Conservation (phyloP, 1,140 invertebrate species). For the Dendrolimus punctatus region DNA sequence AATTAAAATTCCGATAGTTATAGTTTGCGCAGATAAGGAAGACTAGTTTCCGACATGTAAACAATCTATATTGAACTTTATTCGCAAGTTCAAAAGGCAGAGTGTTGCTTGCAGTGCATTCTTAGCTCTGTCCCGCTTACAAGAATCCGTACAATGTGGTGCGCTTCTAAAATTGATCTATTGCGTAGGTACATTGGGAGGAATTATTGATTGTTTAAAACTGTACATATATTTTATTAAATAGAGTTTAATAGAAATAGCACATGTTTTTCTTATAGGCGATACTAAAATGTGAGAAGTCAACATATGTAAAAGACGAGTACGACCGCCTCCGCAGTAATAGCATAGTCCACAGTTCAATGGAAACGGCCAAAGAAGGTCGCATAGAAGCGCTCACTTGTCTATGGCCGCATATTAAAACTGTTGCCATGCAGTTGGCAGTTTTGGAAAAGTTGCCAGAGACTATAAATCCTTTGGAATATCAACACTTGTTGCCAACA, state of each 20-base stretch:
- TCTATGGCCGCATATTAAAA: slow-evolving; percentile 74
- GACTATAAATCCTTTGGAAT: slow-evolving; percentile 79
- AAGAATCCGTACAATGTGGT: too few relatives aligned
- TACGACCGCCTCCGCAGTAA: slow-evolving; percentile 68
- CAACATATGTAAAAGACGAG: slow-evolving; percentile 72
- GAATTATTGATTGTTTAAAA: background rate
- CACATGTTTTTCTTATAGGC: slow-evolving; percentile 31
- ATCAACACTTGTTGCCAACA: slow-evolving; percentile 77
- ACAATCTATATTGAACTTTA: too few relatives aligned
- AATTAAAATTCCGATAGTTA: too few relatives aligned
- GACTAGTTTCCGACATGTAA: too few relatives aligned
- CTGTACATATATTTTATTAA: too few relatives aligned
- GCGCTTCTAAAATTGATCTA: too few relatives aligned
- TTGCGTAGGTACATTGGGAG: too few relatives aligned
- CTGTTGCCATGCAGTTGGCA: slow-evolving; percentile 78
- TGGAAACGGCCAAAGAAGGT: slow-evolving; percentile 76
- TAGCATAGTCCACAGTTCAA: slow-evolving; percentile 53
- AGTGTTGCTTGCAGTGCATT: too few relatives aligned
- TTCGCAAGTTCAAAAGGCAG: too few relatives aligned
- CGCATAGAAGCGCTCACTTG: slow-evolving; percentile 82
- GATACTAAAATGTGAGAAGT: slow-evolving; percentile 60
- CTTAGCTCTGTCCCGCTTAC: too few relatives aligned
- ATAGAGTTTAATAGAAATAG: too few relatives aligned
- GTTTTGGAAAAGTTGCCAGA: slow-evolving; percentile 86
- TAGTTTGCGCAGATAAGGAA: too few relatives aligned